Evolutionary conservation across 2,113 vertebrate genomes (phyloP).

Genomic region (Haplochromis vanheusdeni): DNA sequence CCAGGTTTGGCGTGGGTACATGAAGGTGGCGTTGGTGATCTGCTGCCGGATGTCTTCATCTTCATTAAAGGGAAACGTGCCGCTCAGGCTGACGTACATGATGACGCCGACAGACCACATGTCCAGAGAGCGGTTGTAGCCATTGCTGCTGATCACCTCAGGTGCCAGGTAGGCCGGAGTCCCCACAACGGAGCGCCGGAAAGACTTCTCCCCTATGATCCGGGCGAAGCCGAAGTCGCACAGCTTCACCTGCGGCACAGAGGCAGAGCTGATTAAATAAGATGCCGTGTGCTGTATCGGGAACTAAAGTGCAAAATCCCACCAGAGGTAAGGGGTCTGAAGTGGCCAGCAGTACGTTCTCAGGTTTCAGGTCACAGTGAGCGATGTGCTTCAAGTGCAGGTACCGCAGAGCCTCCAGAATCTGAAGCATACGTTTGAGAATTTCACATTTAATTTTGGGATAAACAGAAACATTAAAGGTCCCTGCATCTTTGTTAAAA

Average conservation of each 20-base stretch:
- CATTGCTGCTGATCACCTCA: conserved; percentile 67
- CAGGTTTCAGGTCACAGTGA: conserved; percentile 76
- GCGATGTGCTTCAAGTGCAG: conserved; percentile 71
- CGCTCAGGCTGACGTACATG: conserved; percentile 72
- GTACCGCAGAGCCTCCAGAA: conserved; percentile 71
- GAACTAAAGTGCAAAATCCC: neutral
- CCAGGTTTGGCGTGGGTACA: conserved; percentile 71
- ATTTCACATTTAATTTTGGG: neutral
- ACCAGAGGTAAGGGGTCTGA: conserved; percentile 72
- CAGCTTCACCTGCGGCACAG: conserved; percentile 66
- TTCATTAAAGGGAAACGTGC: conserved; percentile 76
- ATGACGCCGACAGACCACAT: conserved; percentile 75
- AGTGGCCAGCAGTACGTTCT: conserved; percentile 71
- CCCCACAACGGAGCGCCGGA: conserved; percentile 71
- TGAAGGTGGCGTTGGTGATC: conserved; percentile 75
- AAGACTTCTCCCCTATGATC: conserved; percentile 76
- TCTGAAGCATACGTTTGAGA: conserved; percentile 17
- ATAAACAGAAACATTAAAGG: neutral
- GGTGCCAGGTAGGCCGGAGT: conserved; percentile 75
- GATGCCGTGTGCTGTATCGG: neutral
- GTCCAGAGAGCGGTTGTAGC: conserved; percentile 75
- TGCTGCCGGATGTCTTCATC: conserved; percentile 75
- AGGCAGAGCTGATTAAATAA: neutral
- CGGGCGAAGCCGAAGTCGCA: conserved; percentile 77
- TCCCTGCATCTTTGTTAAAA: neutral